A percentile compares a stretch with the other conserved stretches of the same genome.
Conservation (phyloP, 2,888 invertebrate genomes). For the Dromius quadrimaculatus region DNA sequence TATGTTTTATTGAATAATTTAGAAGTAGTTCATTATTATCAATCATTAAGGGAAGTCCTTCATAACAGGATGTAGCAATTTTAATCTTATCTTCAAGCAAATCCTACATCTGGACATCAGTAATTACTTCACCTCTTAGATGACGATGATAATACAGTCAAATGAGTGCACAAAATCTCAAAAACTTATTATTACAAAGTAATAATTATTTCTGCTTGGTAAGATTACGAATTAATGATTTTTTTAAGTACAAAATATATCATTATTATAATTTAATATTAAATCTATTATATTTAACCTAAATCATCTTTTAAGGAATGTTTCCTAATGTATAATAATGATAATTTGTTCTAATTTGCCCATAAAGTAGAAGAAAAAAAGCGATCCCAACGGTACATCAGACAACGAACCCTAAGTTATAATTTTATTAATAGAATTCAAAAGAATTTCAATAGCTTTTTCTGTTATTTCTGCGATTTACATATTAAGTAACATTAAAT, state of each 20-base stretch:
- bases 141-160: slow-evolving; percentile 16
- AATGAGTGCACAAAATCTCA: slow-evolving; percentile 1
- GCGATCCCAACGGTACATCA: background rate
- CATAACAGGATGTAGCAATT: slow-evolving; percentile 19
- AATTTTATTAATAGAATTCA: slow-evolving; percentile 26
- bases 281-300: background rate
- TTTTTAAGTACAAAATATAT: background rate
- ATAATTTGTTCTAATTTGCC: too few species aligned
- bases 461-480: slow-evolving; percentile 24
- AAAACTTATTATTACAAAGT: slow-evolving; percentile 11
- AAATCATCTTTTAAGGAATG: background rate
- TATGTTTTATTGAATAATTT: too few species aligned
- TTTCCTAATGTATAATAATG: background rate
- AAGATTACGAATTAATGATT: too few species aligned
- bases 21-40: too few species aligned
- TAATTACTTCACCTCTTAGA: slow-evolving; percentile 6
- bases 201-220: background rate
- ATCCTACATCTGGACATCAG: slow-evolving; percentile 28
- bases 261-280: background rate
- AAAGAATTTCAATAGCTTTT: slow-evolving; percentile 8
- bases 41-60: slow-evolving; percentile 15
- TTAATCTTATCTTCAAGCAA: slow-evolving; percentile 27
- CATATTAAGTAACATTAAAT: slow-evolving; percentile 12
- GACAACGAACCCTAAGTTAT: slow-evolving; percentile 18
- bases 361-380: too few species aligned